A percentile compares a stretch with the other conserved stretches of the same genome.
phyloP scores from a whole-genome alignment of 2,888 invertebrate species.

The Metellina segmentata region DNA sequence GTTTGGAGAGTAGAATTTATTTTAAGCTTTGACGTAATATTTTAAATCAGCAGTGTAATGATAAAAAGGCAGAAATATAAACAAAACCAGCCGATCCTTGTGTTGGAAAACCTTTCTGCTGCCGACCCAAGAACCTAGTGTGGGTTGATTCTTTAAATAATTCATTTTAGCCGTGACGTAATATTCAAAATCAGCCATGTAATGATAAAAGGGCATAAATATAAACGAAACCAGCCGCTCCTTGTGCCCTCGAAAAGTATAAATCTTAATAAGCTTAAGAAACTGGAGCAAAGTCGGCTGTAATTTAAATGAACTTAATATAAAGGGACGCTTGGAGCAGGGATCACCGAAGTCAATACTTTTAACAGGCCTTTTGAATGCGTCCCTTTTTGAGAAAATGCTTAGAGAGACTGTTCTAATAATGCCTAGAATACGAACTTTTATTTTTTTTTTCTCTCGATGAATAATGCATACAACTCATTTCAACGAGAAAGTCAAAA shows the following conservation, averaged over 20 bases:
- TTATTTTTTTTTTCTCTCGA: not conserved
- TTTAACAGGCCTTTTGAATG: constrained; percentile 46
- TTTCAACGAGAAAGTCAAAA: constrained; percentile 24
- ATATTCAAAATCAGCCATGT: no score
- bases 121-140: no score
- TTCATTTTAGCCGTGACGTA: no score
- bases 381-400: not conserved
- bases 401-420: constrained; percentile 49
- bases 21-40: no score
- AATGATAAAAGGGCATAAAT: no score
- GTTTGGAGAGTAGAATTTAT: no score
- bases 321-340: not conserved
- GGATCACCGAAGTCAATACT: constrained; percentile 27
- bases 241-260: not conserved
- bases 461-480: constrained; percentile 65
- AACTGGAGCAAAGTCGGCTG: not conserved
- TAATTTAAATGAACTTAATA: not conserved
- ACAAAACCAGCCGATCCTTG: no score
- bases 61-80: no score
- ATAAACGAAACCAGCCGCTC: no score
- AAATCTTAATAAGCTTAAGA: not conserved
- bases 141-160: no score
- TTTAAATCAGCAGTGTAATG: no score
- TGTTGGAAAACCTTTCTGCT: no score
- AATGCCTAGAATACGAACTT: constrained; percentile 38